These are phyloP conservation scores for Montipora sp. DNA, from an alignment of 64 coral and sea anemone genomes.

Conservation along the genomic window DNA sequence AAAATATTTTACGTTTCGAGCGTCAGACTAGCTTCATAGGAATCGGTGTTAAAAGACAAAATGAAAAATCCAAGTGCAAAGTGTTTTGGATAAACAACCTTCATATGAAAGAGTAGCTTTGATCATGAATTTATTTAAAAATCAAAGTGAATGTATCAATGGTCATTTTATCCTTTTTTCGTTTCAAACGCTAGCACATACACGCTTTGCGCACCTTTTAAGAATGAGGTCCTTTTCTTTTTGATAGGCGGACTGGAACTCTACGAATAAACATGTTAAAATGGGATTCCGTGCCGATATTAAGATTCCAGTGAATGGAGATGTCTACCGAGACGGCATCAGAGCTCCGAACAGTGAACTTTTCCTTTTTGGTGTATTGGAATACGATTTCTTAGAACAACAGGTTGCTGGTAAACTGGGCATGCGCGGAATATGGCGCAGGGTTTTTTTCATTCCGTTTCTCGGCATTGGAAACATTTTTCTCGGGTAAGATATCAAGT, in stretches of 20 bases:
- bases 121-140: too few species aligned
- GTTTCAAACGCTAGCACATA: background rate
- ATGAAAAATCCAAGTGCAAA: too few species aligned
- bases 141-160: too few species aligned
- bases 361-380: slow-evolving; percentile 78
- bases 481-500: slow-evolving; percentile 61
- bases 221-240: background rate
- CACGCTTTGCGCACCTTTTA: background rate
- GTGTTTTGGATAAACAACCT: too few species aligned
- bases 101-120: too few species aligned
- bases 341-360: slow-evolving; percentile 82
- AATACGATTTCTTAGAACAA: slow-evolving; percentile 80
- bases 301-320: slow-evolving; percentile 88
- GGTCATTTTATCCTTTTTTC: background rate
- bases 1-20: too few species aligned
- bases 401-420: slow-evolving; percentile 76
- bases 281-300: slow-evolving; percentile 89
- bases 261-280: slow-evolving; percentile 63
- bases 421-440: slow-evolving; percentile 94
- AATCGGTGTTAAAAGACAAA: too few species aligned
- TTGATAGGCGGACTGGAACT: slow-evolving; percentile 90
- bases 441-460: slow-evolving; percentile 76
- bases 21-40: too few species aligned
- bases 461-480: slow-evolving; percentile 84
- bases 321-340: slow-evolving; percentile 89